Evolutionary conservation across 2,797 vertebrate genomes (phyloP), one percentile per base, ranked within the genome.

Genomic region (Scyliorhinus canicula): DNA sequence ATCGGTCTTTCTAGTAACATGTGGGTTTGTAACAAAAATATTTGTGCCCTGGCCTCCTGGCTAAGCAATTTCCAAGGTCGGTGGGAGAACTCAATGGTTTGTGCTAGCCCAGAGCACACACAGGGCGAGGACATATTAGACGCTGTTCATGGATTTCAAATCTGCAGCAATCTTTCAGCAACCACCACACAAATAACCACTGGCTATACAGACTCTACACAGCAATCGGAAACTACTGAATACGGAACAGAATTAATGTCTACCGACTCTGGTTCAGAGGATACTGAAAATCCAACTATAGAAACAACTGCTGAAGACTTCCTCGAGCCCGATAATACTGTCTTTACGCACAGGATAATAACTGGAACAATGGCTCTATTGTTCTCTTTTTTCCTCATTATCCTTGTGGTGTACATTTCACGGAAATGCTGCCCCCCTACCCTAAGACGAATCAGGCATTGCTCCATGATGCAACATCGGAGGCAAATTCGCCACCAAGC

Each of bases 301-400:
- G 93, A 74, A 94, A 94, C 93, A 94, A 94, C 98, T 97, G 97
- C 97, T 96, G 97, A 97, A 96, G 98, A 98, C 96, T 98, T 98
- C 96, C 97, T 98, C 0, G 98, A 98, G 96, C 98, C 98, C 96
- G 99, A 99, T 98, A 99, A 99, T 98, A 98, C 98, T 96, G 97
- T 99, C 96, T 99, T 99, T 97, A 99, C 98, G 96, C 99, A 99
- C 96, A 97, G 98, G 97, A 99, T 99, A 97, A 99, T 99, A 97
- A 99, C 99, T 96, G 99, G 99, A 97, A 99, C 98, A 97, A 99
- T 99, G 99, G 98, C 98, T 97, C 98, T 99, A 97, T 97, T 99
- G 96, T 99, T 99, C 98, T 99, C 98, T 96, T 99, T 99, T 98
- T 99, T 99, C 98, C 98, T 99, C 98, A 99, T 99, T 96, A 98